These are phyloP conservation scores for Gonocerus acuteangulatus DNA, from an alignment of 2,888 invertebrate species.

Conservation along the genomic window DNA sequence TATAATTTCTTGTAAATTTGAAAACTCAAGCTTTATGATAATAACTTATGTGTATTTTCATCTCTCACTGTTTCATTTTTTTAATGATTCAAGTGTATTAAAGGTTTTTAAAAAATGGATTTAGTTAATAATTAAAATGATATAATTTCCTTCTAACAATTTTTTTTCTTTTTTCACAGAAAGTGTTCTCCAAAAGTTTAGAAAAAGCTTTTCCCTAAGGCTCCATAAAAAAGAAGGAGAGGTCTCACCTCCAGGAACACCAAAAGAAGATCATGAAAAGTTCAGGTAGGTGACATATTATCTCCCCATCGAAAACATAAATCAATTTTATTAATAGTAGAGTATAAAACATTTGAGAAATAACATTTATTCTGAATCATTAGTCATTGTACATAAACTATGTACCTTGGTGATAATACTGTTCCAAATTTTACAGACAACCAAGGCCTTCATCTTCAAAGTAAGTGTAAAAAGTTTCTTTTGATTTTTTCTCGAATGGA, in stretches of 20 bases:
- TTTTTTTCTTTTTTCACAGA: constrained; percentile 40
- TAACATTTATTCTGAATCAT: neutral
- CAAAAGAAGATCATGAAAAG: constrained; percentile 40
- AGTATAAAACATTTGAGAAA: neutral
- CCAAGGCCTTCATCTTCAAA: neutral
- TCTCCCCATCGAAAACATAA: too few species aligned
- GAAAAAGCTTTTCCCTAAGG: constrained; percentile 58
- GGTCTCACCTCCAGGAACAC: constrained; percentile 23
- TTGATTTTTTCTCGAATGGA: neutral
- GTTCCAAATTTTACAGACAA: neutral
- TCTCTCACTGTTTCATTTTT: too few species aligned
- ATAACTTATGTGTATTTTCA: too few species aligned
- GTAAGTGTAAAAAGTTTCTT: neutral
- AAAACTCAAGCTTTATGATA: too few species aligned
- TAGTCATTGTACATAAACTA: neutral
- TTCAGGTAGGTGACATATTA: constrained; percentile 41
- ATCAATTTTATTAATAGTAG: neutral
- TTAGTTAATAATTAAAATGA: too few species aligned
- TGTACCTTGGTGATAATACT: neutral
- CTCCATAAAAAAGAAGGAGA: constrained; percentile 51
- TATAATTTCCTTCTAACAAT: too few species aligned
- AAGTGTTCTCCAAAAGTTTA: constrained; percentile 62
- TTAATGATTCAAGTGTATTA: too few species aligned
- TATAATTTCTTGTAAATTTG: too few species aligned
- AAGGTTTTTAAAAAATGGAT: too few species aligned